Percentiles rank a stretch among this genome's conserved stretches.
phyloP scores from a whole-genome alignment of 2,797 vertebrate genomes.

The Heteromormyrus szaboi region DNA sequence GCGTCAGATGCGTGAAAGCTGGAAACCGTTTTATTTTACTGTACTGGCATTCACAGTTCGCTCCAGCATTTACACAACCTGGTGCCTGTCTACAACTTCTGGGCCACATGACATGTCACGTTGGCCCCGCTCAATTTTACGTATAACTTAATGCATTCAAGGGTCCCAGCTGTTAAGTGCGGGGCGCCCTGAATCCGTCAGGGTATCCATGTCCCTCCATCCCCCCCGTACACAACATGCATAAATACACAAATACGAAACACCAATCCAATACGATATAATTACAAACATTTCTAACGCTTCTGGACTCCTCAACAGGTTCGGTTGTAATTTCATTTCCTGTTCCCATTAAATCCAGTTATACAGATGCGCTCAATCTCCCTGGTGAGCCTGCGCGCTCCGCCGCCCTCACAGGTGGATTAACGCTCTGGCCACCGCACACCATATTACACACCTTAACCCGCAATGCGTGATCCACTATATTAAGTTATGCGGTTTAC shows the following conservation, averaged over 20 bases:
- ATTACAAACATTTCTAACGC: no score
- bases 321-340: background rate
- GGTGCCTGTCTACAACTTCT: background rate
- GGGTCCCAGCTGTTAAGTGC: background rate
- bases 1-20: background rate
- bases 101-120: background rate
- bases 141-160: background rate
- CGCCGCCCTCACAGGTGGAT: background rate
- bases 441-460: no score
- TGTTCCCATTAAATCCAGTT: background rate
- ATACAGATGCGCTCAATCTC: background rate
- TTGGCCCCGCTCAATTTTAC: background rate
- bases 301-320: background rate
- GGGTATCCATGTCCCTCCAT: background rate
- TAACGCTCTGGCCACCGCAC: background rate
- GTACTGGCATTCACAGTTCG: background rate
- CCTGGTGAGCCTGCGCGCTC: background rate
- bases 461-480: no score
- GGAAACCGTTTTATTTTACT: background rate
- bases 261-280: background rate
- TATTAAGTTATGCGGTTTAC: no score
- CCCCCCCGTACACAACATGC: background rate
- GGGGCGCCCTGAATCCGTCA: background rate
- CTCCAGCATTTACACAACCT: background rate
- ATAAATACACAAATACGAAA: background rate